These are phyloP conservation scores for Agrotis ipsilon DNA, from an alignment of 2,888 invertebrate genomes.

Conservation along the genomic window DNA sequence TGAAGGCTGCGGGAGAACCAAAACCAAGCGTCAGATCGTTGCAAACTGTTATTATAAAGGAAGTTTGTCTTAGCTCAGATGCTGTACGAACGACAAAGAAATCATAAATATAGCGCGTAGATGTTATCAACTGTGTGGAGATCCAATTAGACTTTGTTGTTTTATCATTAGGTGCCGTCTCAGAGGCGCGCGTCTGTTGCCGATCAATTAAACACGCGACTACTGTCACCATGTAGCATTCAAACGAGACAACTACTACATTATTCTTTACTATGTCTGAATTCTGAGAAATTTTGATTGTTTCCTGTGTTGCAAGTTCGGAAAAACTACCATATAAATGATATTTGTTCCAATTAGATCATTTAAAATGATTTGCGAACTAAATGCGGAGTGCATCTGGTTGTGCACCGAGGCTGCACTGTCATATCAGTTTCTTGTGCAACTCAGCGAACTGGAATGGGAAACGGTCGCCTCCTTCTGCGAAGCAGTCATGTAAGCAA, in stretches of 20 bases:
- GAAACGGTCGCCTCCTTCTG: too few relatives aligned
- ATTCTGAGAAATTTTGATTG: background rate
- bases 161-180: conserved; percentile 23
- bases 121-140: background rate
- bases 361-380: too few relatives aligned
- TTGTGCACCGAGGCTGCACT: too few relatives aligned
- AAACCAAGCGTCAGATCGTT: too few relatives aligned
- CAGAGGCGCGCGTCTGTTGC: conserved; percentile 4
- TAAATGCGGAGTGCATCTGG: too few relatives aligned
- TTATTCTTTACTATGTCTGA: conserved; percentile 1
- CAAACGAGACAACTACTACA: background rate
- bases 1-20: background rate
- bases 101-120: background rate
- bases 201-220: conserved; percentile 8
- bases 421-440: too few relatives aligned
- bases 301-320: too few relatives aligned
- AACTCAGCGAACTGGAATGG: too few relatives aligned
- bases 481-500: too few relatives aligned
- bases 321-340: too few relatives aligned
- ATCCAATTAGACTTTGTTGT: conserved; percentile 30
- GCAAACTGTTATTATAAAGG: background rate
- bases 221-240: background rate
- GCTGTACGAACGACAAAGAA: background rate
- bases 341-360: too few relatives aligned
- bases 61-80: background rate